A percentile compares a stretch with the other conserved stretches of the same genome.
phyloP scores from a whole-genome alignment of 1,140 invertebrate genomes.

The Pseudomyrmex sp. region DNA sequence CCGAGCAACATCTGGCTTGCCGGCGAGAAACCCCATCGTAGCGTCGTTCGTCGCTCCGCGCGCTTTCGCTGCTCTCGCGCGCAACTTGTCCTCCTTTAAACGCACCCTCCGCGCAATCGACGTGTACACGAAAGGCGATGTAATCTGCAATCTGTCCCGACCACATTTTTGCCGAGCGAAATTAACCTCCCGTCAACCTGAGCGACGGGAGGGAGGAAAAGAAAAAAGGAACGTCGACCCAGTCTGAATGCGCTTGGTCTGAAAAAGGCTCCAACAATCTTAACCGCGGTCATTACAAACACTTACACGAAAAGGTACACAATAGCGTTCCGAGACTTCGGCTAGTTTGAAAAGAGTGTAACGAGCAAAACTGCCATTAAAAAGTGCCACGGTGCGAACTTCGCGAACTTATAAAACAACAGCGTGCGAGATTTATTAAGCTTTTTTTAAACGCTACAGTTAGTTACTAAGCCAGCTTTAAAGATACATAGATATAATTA shows the following conservation, averaged over 20 bases:
- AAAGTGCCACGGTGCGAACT: slow-evolving; percentile 14
- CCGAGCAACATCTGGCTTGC: slow-evolving; percentile 7
- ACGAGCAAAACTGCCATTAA: slow-evolving; percentile 49
- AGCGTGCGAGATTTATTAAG: slow-evolving; percentile 24
- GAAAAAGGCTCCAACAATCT: slow-evolving; percentile 41
- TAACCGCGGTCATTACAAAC: slow-evolving; percentile 45
- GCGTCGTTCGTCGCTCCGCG: slow-evolving; percentile 18
- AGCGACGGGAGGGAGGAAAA: too few relatives aligned
- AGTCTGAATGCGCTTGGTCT: slow-evolving; percentile 6
- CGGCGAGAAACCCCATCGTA: too few relatives aligned
- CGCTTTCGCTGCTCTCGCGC: background rate
- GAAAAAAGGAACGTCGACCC: background rate
- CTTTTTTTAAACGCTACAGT: slow-evolving; percentile 7
- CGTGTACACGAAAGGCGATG: slow-evolving; percentile 19
- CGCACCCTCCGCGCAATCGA: slow-evolving; percentile 12
- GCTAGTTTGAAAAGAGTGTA: slow-evolving; percentile 39
- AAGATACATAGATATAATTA: too few relatives aligned
- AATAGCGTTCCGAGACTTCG: slow-evolving; percentile 36
- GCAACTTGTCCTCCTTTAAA: slow-evolving; percentile 10
- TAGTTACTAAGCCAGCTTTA: too few relatives aligned
- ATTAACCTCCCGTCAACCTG: slow-evolving; percentile 49
- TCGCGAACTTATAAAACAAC: slow-evolving; percentile 19
- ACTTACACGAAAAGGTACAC: slow-evolving; percentile 40
- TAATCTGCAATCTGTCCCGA: slow-evolving; percentile 29
- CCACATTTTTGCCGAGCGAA: slow-evolving; percentile 19